Evolutionary conservation across 1,140 invertebrate genomes (phyloP), one percentile per base, ranked within the genome.

Genomic region (Zaprionus gabonicus): DNA sequence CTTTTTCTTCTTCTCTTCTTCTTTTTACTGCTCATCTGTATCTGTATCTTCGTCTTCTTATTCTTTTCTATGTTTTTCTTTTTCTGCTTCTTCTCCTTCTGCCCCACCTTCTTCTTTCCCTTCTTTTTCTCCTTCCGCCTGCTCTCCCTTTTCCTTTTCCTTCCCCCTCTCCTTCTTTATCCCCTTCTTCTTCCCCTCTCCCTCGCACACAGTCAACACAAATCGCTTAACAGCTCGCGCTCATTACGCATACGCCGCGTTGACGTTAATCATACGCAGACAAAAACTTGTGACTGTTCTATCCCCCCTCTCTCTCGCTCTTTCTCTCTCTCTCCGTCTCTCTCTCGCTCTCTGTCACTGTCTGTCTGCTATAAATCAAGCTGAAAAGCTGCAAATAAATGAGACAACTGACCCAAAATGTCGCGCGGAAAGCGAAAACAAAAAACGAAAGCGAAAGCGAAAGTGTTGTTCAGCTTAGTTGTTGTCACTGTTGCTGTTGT

Each of bases 241-340:
- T 70, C 81, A 73, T 84, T 81, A 80, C 65, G 85, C 85, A 88
- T 90, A 74, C 84, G 85, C 68, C 65, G 64, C 81, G 78, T 88
- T 88, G 81, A 82, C 79, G 79, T 90, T 90, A 90, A 90, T 90
- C 85, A 90, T 90, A 90, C 85, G 85, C 85, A 90, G 31, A n/a
- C 62, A 81, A 76, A 83, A 85, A 84, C 27, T 63, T 58, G 31
- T 9, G 9, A 34, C 9, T 34, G 2, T 34, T 10, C 31, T 34
- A 34, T 7, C 53, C 36, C n/a, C 12, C 58, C n/a, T 12, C 25
- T 31, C 3, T 20, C 41, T 55, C 15, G 23, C 27, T 10, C 31
- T 1, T 17, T 31, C 3, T 20, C 41, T 55, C 15, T 31, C 27
- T 31, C 31, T 1, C 28, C 3, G 15, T 51, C 46, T 51, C n/a